A percentile compares a stretch with the other conserved stretches of the same genome.
Conservation (phyloP, 2,888 invertebrate genomes). For the Chalcis sispes region DNA sequence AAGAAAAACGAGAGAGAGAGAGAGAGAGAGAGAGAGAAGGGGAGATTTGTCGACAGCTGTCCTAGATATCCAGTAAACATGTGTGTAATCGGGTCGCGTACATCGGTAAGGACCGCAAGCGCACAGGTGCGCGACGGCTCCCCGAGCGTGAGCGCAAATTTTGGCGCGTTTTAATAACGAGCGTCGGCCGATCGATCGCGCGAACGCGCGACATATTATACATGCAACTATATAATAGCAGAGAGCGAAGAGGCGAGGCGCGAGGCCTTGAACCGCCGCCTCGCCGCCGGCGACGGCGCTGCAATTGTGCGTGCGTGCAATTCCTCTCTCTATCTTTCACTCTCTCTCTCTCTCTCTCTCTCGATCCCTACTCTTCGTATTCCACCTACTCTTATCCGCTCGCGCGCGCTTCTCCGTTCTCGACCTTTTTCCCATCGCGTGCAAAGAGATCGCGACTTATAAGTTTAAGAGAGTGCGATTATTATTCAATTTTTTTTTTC, state of each 20-base stretch:
- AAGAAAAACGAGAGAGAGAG: too few relatives aligned
- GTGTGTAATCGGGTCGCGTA: background rate
- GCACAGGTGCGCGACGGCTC: too few relatives aligned
- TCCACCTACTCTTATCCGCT: background rate
- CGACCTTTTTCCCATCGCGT: background rate
- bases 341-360: background rate
- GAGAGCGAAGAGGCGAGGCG: constrained; percentile 1
- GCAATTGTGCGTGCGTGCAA: too few relatives aligned
- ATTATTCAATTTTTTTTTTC: background rate
- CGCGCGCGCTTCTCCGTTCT: too few relatives aligned
- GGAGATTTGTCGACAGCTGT: too few relatives aligned
- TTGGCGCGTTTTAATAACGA: too few relatives aligned
- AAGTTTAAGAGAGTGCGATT: constrained; percentile 3
- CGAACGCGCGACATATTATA: background rate
- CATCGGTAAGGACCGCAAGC: background rate
- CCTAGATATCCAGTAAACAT: too few relatives aligned
- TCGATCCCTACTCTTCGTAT: background rate
- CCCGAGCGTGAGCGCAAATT: background rate
- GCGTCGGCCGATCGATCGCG: background rate
- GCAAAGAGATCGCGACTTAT: background rate
- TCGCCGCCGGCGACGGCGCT: too few relatives aligned
- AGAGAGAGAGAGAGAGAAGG: too few relatives aligned
- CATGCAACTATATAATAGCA: background rate
- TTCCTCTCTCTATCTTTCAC: background rate
- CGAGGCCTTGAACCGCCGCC: constrained; percentile 40